Conservation (phyloP, 2,888 invertebrate species). For the Melinaea menophilus region DNA sequence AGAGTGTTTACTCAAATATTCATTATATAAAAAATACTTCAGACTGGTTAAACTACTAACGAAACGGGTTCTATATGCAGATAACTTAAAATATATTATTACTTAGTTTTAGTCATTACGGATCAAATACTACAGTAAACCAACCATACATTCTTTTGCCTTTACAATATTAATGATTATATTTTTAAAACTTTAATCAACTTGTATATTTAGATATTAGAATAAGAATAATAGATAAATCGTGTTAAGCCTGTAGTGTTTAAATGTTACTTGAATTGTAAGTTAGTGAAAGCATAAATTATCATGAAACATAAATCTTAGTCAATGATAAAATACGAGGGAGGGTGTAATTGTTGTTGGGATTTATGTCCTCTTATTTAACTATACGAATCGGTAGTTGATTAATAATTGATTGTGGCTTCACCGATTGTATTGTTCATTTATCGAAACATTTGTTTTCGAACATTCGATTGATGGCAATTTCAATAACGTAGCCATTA, state of each 20-base stretch:
- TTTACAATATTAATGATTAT: too few relatives aligned
- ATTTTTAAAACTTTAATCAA: too few relatives aligned
- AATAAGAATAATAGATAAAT: too few relatives aligned
- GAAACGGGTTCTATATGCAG: too few relatives aligned
- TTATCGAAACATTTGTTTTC: not conserved
- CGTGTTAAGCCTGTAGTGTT: too few relatives aligned
- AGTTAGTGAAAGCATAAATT: conserved; percentile 32
- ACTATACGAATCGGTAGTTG: conserved; percentile 20
- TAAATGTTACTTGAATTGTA: conserved; percentile 19
- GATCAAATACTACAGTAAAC: too few relatives aligned
- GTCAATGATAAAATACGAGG: conserved; percentile 44
- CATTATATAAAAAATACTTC: not conserved
- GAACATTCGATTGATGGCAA: not conserved
- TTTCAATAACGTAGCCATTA: not conserved
- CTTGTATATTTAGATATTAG: too few relatives aligned
- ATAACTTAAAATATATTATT: too few relatives aligned
- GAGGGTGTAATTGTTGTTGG: conserved; percentile 39
- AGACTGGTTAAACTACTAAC: not conserved
- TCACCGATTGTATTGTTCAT: not conserved
- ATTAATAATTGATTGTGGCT: conserved; percentile 15
- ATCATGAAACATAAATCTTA: conserved; percentile 42
- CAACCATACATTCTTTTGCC: too few relatives aligned
- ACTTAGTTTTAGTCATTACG: too few relatives aligned
- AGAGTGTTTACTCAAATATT: not conserved
- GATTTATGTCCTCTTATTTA: conserved; percentile 38